Evolutionary conservation across 2,797 vertebrate species (phyloP), one percentile per base, ranked within the genome.

Genomic region (Kryptopterus vitreolus): DNA sequence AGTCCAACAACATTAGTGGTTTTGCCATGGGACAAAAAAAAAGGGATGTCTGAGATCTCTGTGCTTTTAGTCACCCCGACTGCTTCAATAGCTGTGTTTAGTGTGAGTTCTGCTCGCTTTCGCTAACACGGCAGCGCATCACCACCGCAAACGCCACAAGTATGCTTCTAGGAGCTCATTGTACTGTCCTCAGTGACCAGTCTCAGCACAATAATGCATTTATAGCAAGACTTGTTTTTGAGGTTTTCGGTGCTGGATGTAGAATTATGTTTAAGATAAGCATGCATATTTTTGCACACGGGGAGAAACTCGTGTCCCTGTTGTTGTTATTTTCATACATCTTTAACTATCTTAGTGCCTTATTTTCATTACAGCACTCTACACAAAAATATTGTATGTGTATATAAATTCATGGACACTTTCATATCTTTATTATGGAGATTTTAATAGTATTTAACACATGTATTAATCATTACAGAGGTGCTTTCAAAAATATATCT

Each of bases 91-190:
- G 33, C 76, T 80, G 80, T 82, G 78, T 86, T 72, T 88, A 87
- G 63, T 79, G 55, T 85, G 74, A 82, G 77, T 76, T 66, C 82
- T 82, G 81, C 72, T n/a, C 48, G 53, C 61, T 91, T 90, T 84
- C 86, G 88, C 81, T 89, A 89, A 10, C 38, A 78, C 77, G 59
- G 74, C 74, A 82, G 74, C 85, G 70, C 85, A 82, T 84, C 85
- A 76, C 73, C 83, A 84, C 86, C 1, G 63, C 72, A 35, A 78
- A 84, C 53, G 90, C 90, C 90, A 81, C 92, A 90, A 87, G 89
- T 90, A 91, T 92, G 88, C 90, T 78, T 86, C 78, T 76, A 43
- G 62, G 46, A 79, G 35, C 76, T 58, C n/a, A 63, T 48, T 15
- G 33, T 57, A 58, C 26, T 80, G 59, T 65, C 62, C 62, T 69